Conservation (phyloP, 2,888 invertebrate genomes). For the Hipparchia sbordonii region DNA sequence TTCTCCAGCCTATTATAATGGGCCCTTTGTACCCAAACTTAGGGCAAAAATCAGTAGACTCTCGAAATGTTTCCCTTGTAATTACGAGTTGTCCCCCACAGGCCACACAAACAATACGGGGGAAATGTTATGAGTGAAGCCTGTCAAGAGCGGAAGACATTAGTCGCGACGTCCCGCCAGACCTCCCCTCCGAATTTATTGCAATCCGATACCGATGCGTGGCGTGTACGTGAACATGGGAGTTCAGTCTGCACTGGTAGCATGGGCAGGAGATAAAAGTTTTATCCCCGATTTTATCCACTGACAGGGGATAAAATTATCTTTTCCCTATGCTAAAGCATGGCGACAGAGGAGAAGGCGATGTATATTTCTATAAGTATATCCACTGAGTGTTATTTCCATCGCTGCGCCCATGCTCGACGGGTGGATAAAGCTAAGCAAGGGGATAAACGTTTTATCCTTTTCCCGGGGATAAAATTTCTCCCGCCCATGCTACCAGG, state of each 20-base stretch:
- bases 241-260: background rate
- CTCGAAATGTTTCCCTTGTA: background rate
- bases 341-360: too few relatives aligned
- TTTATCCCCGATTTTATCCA: too few relatives aligned
- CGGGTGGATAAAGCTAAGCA: too few relatives aligned
- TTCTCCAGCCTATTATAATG: background rate
- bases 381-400: too few relatives aligned
- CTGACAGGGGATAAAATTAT: too few relatives aligned
- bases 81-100: conserved; percentile 6
- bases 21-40: background rate
- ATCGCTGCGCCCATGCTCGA: too few relatives aligned
- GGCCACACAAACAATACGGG: conserved; percentile 8
- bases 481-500: too few relatives aligned
- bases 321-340: too few relatives aligned
- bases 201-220: conserved; percentile 65
- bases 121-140: conserved; percentile 49
- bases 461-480: too few relatives aligned
- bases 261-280: too few relatives aligned
- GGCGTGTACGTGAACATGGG: conserved; percentile 2
- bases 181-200: conserved; percentile 63
- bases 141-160: conserved; percentile 64
- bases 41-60: background rate
- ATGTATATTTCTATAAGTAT: too few relatives aligned
- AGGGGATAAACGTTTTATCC: too few relatives aligned
- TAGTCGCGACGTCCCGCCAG: conserved; percentile 50